These are phyloP conservation scores for Xanthia togata DNA, from an alignment of 2,888 invertebrate species.

Conservation along the genomic window DNA sequence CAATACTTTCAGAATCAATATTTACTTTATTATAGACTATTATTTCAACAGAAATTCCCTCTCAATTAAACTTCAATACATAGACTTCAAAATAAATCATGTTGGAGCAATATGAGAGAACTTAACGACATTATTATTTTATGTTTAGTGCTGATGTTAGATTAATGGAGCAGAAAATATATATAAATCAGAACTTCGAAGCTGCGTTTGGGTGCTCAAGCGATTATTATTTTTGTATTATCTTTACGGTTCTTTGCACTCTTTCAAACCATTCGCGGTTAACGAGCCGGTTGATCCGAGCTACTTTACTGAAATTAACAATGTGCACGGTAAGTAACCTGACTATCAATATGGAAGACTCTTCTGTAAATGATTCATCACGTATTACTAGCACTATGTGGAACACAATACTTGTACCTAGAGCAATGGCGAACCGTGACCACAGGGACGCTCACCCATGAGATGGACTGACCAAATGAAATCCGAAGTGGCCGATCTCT, in stretches of 20 bases:
- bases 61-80: slow-evolving; percentile 38
- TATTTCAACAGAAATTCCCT: slow-evolving; percentile 32
- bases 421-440: too few species aligned
- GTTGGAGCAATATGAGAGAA: slow-evolving; percentile 22
- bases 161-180: slow-evolving; percentile 37
- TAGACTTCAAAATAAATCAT: slow-evolving; percentile 35
- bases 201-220: neutral
- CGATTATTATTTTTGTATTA: neutral
- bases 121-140: slow-evolving; percentile 24
- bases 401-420: neutral
- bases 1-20: slow-evolving; percentile 20
- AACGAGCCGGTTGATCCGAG: neutral
- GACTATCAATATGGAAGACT: neutral
- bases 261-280: neutral
- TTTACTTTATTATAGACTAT: slow-evolving; percentile 27
- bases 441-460: too few species aligned
- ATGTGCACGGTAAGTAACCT: neutral
- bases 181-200: slow-evolving; percentile 9
- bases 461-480: too few species aligned
- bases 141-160: slow-evolving; percentile 15
- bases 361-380: neutral
- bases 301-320: neutral
- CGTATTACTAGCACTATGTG: neutral
- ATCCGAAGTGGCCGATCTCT: too few species aligned
- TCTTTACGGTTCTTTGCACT: too few species aligned